phyloP scores from a whole-genome alignment of 2,797 vertebrate genomes.

The Amblyraja radiata region DNA sequence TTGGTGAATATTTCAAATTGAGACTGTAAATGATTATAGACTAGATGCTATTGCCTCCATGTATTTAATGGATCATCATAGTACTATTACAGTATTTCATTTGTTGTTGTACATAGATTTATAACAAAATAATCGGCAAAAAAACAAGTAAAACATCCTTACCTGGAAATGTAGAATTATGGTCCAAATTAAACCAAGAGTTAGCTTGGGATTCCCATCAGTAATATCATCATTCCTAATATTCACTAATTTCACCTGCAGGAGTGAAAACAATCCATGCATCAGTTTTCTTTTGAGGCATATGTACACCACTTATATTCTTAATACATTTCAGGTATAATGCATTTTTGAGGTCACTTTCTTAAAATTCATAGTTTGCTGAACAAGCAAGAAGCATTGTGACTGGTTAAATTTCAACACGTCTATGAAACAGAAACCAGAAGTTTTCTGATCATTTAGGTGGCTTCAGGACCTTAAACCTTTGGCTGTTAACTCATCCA shows the following conservation, averaged over 20 bases:
- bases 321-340: not conserved
- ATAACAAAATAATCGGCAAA: not conserved
- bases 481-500: not conserved
- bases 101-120: not conserved
- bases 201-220: conserved; percentile 94
- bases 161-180: conserved; percentile 99
- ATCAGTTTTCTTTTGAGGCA: not conserved
- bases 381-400: not conserved
- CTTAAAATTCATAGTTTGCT: not conserved
- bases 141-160: conserved; percentile 39
- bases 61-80: not conserved
- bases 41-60: not conserved
- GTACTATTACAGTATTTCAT: not conserved
- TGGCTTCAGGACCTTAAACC: not conserved
- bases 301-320: not conserved
- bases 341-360: not conserved
- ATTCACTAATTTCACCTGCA: conserved; percentile 93
- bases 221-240: conserved; percentile 98
- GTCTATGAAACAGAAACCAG: not conserved
- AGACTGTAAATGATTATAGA: not conserved
- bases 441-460: not conserved
- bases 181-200: conserved; percentile 95
- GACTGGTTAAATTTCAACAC: not conserved
- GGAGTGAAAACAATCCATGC: not conserved
- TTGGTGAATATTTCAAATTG: not conserved